Conservation (phyloP, 1,140 invertebrate genomes). For the Danaus melanippus region DNA sequence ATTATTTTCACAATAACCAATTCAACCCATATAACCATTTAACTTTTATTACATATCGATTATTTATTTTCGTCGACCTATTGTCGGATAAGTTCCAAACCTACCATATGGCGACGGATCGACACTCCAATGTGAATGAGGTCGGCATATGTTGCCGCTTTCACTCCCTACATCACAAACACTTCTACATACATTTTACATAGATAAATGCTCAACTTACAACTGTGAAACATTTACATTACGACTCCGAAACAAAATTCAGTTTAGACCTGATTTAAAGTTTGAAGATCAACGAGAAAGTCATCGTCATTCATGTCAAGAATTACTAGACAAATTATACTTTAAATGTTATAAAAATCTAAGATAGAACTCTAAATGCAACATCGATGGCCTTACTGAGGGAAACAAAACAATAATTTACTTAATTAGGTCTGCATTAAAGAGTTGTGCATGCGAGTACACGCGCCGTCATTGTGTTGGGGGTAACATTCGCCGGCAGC, state of each 20-base stretch:
- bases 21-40: no score
- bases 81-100: conserved; percentile 51
- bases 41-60: conserved; percentile 13
- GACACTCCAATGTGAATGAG: conserved; percentile 64
- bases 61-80: conserved; percentile 25
- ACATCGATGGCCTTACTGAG: not conserved
- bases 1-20: not conserved
- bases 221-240: no score
- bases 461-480: conserved; percentile 30
- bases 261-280: no score
- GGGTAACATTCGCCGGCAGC: conserved; percentile 67
- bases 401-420: conserved; percentile 12
- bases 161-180: conserved; percentile 64
- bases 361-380: no score
- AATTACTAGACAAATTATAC: no score
- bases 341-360: no score
- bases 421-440: conserved; percentile 45
- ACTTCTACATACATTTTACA: conserved; percentile 40
- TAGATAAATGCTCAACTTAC: conserved; percentile 5
- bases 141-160: conserved; percentile 67
- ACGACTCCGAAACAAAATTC: no score
- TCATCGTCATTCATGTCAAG: no score
- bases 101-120: conserved; percentile 64
- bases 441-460: conserved; percentile 35
- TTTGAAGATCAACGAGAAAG: no score